These are phyloP conservation scores for Zele albiditarsus DNA, from an alignment of 2,888 invertebrate genomes.

Conservation along the genomic window DNA sequence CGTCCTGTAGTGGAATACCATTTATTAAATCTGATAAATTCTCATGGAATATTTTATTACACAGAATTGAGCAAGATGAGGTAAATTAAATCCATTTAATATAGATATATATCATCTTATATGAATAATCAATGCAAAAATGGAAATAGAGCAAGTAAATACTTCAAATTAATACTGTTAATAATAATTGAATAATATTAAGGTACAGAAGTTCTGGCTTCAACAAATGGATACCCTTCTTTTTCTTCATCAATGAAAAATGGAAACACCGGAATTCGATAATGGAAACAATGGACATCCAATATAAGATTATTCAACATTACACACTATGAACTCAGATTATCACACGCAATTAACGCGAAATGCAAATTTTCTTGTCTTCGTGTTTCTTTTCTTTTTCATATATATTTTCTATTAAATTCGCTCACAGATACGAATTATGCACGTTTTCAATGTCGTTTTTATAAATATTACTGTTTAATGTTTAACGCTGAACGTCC, in stretches of 20 bases:
- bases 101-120: background rate
- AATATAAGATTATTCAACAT: background rate
- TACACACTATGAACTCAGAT: background rate
- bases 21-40: slow-evolving; percentile 13
- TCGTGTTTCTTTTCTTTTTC: background rate
- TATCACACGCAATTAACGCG: background rate
- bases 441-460: background rate
- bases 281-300: background rate
- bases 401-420: background rate
- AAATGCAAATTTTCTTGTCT: background rate
- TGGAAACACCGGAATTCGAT: background rate
- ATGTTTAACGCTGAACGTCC: background rate
- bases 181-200: background rate
- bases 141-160: background rate
- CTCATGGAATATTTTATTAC: slow-evolving; percentile 6
- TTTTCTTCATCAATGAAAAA: background rate
- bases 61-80: slow-evolving; percentile 8
- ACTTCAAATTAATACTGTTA: background rate
- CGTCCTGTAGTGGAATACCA: background rate
- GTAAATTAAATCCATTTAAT: background rate
- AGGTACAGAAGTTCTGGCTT: background rate
- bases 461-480: background rate
- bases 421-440: background rate
- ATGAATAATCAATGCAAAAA: background rate
- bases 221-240: background rate